Evolutionary conservation across 2,888 invertebrate species (phyloP).

Genomic region (Elmis aenea): DNA sequence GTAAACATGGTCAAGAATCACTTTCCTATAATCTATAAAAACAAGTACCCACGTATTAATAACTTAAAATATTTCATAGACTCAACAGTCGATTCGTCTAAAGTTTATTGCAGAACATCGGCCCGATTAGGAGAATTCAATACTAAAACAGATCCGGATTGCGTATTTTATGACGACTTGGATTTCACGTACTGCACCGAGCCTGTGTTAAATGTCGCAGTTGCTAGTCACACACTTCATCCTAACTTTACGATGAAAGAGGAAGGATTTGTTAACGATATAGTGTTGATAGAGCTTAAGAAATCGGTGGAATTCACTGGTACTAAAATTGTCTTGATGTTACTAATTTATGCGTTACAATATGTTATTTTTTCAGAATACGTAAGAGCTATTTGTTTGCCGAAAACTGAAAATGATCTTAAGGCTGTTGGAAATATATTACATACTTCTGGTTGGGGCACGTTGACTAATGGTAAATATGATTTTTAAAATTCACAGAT

Average conservation of each 20-base stretch:
- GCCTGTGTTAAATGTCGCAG: neutral
- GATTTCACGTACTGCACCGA: slow-evolving; percentile 1
- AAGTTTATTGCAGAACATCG: slow-evolving; percentile 1
- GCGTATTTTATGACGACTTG: slow-evolving; percentile 1
- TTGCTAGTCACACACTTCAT: slow-evolving; percentile 1
- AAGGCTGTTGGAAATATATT: neutral
- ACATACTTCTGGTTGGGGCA: neutral
- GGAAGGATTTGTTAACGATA: neutral
- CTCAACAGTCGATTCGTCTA: neutral
- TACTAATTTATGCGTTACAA: neutral
- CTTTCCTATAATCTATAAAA: no score
- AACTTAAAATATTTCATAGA: no score
- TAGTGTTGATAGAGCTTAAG: slow-evolving; percentile 2
- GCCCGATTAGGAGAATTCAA: slow-evolving; percentile 2
- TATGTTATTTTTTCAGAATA: slow-evolving; percentile 1
- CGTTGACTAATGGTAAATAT: no score
- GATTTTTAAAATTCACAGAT: no score
- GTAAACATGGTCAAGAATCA: no score
- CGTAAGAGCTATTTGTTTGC: slow-evolving; percentile 2
- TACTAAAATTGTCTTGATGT: no score
- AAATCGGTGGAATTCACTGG: neutral
- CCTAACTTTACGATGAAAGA: slow-evolving; percentile 2
- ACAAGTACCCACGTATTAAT: no score
- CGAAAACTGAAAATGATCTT: no score
- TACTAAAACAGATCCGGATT: slow-evolving; percentile 1